Evolutionary conservation across 2,888 invertebrate genomes (phyloP), one percentile per base, ranked within the genome.

Genomic region (Alentia gelatinosa): DNA sequence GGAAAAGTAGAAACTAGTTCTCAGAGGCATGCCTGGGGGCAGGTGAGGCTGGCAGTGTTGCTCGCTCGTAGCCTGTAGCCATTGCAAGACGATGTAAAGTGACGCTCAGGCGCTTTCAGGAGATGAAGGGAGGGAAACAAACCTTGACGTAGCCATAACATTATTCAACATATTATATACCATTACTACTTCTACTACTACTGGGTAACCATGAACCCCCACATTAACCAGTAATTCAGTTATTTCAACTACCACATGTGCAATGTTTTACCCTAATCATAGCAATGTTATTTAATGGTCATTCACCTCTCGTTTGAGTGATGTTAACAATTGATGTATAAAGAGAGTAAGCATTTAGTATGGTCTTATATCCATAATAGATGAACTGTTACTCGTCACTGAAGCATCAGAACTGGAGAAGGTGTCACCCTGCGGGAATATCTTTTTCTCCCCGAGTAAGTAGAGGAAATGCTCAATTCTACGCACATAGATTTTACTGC

Each of bases 211-310:
- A 12, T 30, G 26, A 26, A 68, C 68, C 68, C 33, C n/a, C 68
- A 12, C 68, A 30, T 68, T 68, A 68, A 30, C 68, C 30, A 68
- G 68, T 68, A 68, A 9, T 68, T 68, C 30, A 68, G 68, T 68
- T 68, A 26, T 68, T 56, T 56, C 30, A 68, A 68, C 68, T 83
- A 83, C 30, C 39, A 83, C 83, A 40, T n/a, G 83, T 83, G 83
- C 83, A 83, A 83, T 83, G 83, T 83, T 83, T 83, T 83, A n/a
- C 83, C 35, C 40, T 83, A 83, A 83, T 83, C 68, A 68, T 83
- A 83, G 83, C 39, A 35, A 37, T 83, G 83, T 83, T 83, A 83
- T 83, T 4, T 83, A 83, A 83, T 40, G 40, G 37, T 35, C 15
- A 68, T 68, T 68, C 68, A 68, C 68, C 68, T 68, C 56, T 68